A percentile compares a stretch with the other conserved stretches of the same genome.
Evolutionary conservation across 64 coral and sea anemone genomes (phyloP).

Genomic region (Cladopsammia gracilis): DNA sequence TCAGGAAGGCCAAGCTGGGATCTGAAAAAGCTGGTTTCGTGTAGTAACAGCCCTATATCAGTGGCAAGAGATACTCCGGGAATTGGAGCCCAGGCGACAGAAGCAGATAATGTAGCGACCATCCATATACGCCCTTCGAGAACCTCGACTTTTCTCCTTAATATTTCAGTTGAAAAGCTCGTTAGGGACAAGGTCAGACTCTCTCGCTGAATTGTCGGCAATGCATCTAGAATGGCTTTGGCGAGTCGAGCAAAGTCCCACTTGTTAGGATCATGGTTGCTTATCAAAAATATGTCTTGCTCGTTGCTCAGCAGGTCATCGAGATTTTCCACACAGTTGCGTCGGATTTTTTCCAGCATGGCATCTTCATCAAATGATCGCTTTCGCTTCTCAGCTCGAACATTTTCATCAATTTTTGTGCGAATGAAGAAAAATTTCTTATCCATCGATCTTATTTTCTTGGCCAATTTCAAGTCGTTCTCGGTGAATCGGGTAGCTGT

Average conservation of each 20-base stretch:
- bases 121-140: conserved; percentile 25
- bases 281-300: conserved; percentile 49
- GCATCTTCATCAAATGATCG: conserved; percentile 32
- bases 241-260: conserved; percentile 49
- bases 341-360: conserved; percentile 8
- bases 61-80: not conserved
- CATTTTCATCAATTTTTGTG: conserved; percentile 57
- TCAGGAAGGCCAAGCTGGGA: conserved; percentile 16
- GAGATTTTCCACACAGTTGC: conserved; percentile 8
- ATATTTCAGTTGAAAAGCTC: not conserved
- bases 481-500: conserved; percentile 12
- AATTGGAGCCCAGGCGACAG: not conserved
- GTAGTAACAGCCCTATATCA: not conserved
- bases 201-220: conserved; percentile 12
- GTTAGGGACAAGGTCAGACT: conserved; percentile 9
- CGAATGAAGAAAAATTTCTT: conserved; percentile 64
- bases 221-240: conserved; percentile 32
- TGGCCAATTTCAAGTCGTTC: conserved; percentile 21
- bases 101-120: not conserved
- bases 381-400: conserved; percentile 34
- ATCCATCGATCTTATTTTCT: not conserved
- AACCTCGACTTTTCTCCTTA: conserved; percentile 44
- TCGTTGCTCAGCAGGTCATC: not conserved
- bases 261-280: conserved; percentile 31
- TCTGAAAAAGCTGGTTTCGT: conserved; percentile 18